Conservation (phyloP, 2,797 vertebrate genomes). For the Scleropages formosus region DNA sequence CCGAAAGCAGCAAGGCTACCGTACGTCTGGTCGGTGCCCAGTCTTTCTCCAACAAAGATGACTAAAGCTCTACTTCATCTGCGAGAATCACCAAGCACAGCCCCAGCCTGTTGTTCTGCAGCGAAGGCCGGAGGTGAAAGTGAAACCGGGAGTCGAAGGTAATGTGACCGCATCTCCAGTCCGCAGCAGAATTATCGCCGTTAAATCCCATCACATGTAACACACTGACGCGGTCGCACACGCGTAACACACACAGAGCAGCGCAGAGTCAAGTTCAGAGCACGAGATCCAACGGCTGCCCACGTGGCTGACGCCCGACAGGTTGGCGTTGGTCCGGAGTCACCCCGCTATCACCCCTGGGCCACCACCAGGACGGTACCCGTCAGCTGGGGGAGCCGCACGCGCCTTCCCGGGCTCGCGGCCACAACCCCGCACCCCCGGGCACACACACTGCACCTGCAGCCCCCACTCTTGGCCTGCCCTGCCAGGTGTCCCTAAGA, state of each 20-base stretch:
- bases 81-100: no score
- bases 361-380: neutral
- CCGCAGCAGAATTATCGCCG: no score
- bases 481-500: constrained; percentile 23
- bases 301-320: constrained; percentile 53
- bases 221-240: constrained; percentile 7
- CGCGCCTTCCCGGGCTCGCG: neutral
- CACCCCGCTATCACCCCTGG: constrained; percentile 31
- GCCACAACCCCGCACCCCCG: neutral
- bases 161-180: no score
- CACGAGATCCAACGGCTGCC: no score
- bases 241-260: neutral
- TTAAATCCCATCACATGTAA: neutral
- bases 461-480: constrained; percentile 47
- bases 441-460: constrained; percentile 49
- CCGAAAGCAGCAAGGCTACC: no score
- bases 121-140: no score
- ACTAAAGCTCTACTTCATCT: no score
- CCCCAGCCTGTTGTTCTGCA: no score
- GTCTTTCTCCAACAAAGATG: no score
- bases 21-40: no score
- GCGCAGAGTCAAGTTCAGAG: no score
- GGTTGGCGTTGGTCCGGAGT: constrained; percentile 57
- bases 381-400: neutral
- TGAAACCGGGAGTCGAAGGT: no score